Evolutionary conservation across 2,888 invertebrate species (phyloP), one percentile per base, ranked within the genome.

Genomic region (Cosmorhoe ocellata): DNA sequence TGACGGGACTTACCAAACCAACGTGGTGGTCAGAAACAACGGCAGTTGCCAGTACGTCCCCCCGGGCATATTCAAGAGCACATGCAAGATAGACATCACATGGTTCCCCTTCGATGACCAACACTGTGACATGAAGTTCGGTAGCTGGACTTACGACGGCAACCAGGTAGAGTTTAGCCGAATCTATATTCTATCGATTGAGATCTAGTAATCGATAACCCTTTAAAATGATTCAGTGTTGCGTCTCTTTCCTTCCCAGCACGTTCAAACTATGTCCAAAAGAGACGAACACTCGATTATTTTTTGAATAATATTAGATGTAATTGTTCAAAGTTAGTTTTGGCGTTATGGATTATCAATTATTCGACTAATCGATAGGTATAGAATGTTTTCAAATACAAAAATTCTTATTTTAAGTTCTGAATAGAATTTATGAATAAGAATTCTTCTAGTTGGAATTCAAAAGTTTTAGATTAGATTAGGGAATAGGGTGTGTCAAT

Each of bases 21-120:
- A 99, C 93, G 98, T 99, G 93, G 98, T 99, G 92, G 98, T 99
- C 92, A 95, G 95, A 92, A 95, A 96, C 94, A 97, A 97, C 94
- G 99, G 99, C 92, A 96, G 95, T 93, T 98, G 98, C 93, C 95
- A 97, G 92, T 99, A 98, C 95, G 96, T 99, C 92, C 99, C 99
- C 85, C 99, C 99, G 89, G 99, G 99, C 91, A 99, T 99, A 93
- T 98, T 99, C 95, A 99, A 98, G 95, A 98, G 98, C 94, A 99
- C 99, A 92, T 99, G 99, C 95, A 97, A 97, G 94, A 99, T 99
- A 93, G 98, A 99, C 94, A 99, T 99, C 95, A 98, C 98, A 91
- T 99, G 99, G 99, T 99, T 99, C 94, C 99, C 99, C 91, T 99
- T 99, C 93, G 99, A 99, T 93, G 99, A 99, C 92, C 99, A 99